These are phyloP conservation scores for Epizoanthus rinbou DNA, from an alignment of 92 coral and sea anemone species.

Conservation along the genomic window DNA sequence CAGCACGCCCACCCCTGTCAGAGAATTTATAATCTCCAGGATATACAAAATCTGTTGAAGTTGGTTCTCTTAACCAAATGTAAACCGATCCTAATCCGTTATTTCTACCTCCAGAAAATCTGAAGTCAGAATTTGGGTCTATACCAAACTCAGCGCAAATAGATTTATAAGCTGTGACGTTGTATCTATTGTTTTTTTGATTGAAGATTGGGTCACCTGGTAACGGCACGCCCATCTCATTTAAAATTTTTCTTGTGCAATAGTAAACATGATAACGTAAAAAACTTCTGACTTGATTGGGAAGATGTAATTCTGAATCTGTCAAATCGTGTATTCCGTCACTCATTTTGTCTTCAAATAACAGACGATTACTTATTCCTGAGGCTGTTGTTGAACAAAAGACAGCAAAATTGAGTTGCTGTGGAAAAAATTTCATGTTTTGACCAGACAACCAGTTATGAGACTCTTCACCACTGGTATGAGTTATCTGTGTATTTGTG, in stretches of 20 bases:
- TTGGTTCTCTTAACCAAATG: not conserved
- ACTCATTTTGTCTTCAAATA: not conserved
- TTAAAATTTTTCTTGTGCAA: not conserved
- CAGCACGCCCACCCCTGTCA: not conserved
- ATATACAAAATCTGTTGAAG: slow-evolving; percentile 3
- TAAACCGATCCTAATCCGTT: not conserved
- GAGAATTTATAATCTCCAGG: slow-evolving; percentile 12
- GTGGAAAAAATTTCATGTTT: slow-evolving; percentile 4
- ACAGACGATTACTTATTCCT: slow-evolving; percentile 5
- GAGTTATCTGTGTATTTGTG: no score
- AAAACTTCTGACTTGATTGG: slow-evolving; percentile 9
- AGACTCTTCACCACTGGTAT: no score
- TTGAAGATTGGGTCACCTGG: slow-evolving; percentile 18
- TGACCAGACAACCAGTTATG: slow-evolving; percentile 3
- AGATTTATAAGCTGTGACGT: slow-evolving; percentile 12
- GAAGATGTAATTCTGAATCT: not conserved
- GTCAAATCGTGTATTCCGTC: not conserved
- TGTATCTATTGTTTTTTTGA: slow-evolving; percentile 10
- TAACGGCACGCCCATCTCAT: slow-evolving; percentile 30
- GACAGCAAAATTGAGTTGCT: slow-evolving; percentile 6
- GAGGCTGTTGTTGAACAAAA: slow-evolving; percentile 6
- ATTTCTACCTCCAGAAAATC: not conserved
- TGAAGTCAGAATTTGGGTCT: not conserved
- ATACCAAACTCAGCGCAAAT: slow-evolving; percentile 16
- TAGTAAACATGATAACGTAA: slow-evolving; percentile 13